Evolutionary conservation across 2,113 vertebrate genomes (phyloP), one percentile per base, ranked within the genome.

Genomic region (Reinhardtius hippoglossoides): DNA sequence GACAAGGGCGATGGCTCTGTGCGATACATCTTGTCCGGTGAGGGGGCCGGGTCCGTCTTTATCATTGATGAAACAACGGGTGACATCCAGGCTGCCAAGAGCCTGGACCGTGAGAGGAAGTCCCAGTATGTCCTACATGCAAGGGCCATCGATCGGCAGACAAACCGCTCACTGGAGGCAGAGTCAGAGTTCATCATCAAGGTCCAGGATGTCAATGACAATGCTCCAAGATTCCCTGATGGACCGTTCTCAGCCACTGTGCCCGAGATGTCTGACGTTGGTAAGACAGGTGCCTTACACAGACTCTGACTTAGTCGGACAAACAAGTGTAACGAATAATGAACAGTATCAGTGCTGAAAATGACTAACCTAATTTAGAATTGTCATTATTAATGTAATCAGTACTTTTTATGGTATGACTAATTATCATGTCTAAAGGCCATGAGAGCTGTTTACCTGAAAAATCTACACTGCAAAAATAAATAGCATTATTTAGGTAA

Each of bases 151-250:
- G 95, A 98, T 56, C 92, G 96, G 72, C 67, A 93, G 82, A 97
- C 97, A 24, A 96, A 96, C 88, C 96, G 94, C 71, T 96, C 96
- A 0, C 93, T 98, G 0, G 97, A 98, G 55, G 95, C 96, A 0
- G 96, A 97, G 87, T 97, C 97, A 0, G 97, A 98, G 80, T 98
- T 98, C 82, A 98, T 98, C 89, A 96, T 98, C 92, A 97, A 98
- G 91, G 96, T 98, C 3, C 97, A 98, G 89, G 97, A 98, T 57
- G 96, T 98, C 91, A 98, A 98, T 0, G 97, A 98, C 90, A 97
- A 98, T 2, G 96, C 97, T 10, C 97, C 97, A 4, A 96, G 95
- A 70, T 98, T 98, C 89, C 96, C 95, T 23, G 95, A 96, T 20
- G 96, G 97, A 67, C 96, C 96, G 0, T 97, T 96, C 65, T 92